Evolutionary conservation across 2,113 vertebrate genomes (phyloP).

Genomic region (Cyphomyrus plagiostoma): DNA sequence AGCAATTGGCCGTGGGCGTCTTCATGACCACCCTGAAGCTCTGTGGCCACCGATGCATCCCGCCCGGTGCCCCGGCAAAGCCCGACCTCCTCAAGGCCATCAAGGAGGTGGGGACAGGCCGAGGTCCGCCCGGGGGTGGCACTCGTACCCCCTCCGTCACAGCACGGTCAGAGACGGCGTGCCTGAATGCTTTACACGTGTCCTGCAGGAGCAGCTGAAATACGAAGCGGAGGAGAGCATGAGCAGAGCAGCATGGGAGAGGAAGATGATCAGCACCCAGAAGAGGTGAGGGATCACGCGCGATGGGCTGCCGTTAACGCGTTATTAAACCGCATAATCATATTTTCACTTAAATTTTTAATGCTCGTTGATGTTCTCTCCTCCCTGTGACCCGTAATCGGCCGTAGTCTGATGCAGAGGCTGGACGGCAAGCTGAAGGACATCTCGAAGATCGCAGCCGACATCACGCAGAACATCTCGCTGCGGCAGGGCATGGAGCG

Average conservation of each 20-base stretch:
- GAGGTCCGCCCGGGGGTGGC: not conserved
- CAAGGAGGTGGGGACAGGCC: conserved; percentile 66
- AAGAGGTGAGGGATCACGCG: conserved; percentile 67
- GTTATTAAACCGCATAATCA: not conserved
- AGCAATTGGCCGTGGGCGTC: conserved; percentile 63
- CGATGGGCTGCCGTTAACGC: not conserved
- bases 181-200: not conserved
- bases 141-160: not conserved
- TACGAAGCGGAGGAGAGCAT: conserved; percentile 77
- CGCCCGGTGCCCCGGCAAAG: conserved; percentile 68
- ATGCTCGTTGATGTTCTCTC: not conserved
- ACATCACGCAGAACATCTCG: conserved; percentile 92
- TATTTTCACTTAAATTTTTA: not conserved
- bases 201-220: conserved; percentile 79
- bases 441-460: conserved; percentile 93
- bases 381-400: not conserved
- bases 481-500: conserved; percentile 91
- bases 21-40: conserved; percentile 79
- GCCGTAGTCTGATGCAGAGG: conserved; percentile 82
- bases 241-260: conserved; percentile 86
- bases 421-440: conserved; percentile 90
- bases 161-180: not conserved
- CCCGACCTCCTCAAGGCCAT: conserved; percentile 78
- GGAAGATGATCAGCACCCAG: conserved; percentile 77
- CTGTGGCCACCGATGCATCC: conserved; percentile 81